phyloP scores from a whole-genome alignment of 2,888 invertebrate genomes.

The Eurytoma californica region DNA sequence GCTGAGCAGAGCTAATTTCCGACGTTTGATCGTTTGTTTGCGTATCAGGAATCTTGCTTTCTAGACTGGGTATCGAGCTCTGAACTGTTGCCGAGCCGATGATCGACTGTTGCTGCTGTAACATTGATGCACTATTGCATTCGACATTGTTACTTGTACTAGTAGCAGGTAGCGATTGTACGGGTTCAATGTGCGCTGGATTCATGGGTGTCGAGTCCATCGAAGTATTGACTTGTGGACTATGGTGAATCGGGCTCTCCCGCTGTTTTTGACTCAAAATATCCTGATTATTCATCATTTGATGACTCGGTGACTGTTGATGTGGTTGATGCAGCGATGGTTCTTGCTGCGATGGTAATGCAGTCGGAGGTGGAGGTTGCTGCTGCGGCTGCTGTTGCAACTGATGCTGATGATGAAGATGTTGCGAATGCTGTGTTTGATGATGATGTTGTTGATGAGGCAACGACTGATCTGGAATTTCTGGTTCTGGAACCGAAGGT shows the following conservation, averaged over 20 bases:
- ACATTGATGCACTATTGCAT: constrained; percentile 61
- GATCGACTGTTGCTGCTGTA: constrained; percentile 59
- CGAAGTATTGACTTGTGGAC: constrained; percentile 62
- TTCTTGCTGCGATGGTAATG: constrained; percentile 22
- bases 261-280: constrained; percentile 56
- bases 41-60: constrained; percentile 62
- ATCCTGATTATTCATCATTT: constrained; percentile 56
- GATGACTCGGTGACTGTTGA: constrained; percentile 54
- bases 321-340: constrained; percentile 55
- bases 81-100: constrained; percentile 32
- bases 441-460: constrained; percentile 56
- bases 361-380: constrained; percentile 47
- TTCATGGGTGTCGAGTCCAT: constrained; percentile 63
- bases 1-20: constrained; percentile 63
- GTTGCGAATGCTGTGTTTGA: constrained; percentile 50
- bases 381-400: constrained; percentile 27
- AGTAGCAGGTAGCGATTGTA: constrained; percentile 71
- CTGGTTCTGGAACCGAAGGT: constrained; percentile 58
- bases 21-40: constrained; percentile 63
- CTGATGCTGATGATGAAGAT: constrained; percentile 53
- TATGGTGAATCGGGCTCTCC: constrained; percentile 65
- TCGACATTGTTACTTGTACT: constrained; percentile 71
- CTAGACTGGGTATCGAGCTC: constrained; percentile 64
- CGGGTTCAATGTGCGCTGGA: constrained; percentile 65
- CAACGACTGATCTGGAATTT: constrained; percentile 62